Conservation (phyloP, 2,113 vertebrate species). For the Sander vitreus region DNA sequence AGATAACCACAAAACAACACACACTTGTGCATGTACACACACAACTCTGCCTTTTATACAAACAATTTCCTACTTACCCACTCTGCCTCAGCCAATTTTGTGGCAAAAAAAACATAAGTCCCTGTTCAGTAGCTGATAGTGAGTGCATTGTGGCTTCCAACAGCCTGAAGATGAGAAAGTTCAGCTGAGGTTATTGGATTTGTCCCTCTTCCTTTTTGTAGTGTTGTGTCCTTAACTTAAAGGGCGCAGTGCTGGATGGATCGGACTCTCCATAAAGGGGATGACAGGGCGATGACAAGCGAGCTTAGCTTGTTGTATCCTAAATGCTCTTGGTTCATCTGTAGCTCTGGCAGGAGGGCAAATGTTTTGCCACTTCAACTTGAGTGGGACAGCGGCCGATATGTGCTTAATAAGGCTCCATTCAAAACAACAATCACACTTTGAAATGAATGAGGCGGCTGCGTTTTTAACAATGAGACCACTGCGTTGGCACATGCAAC, state of each 20-base stretch:
- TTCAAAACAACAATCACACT: neutral
- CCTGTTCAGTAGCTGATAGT: slow-evolving; percentile 63
- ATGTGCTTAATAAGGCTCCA: too few relatives aligned
- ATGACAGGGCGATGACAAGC: neutral
- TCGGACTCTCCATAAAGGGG: neutral
- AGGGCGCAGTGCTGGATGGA: slow-evolving; percentile 3
- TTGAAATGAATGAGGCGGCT: neutral
- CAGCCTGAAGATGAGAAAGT: slow-evolving; percentile 56
- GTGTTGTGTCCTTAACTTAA: slow-evolving; percentile 36
- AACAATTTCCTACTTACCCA: slow-evolving; percentile 43
- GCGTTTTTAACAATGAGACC: neutral
- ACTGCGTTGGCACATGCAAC: neutral
- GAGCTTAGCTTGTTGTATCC: neutral
- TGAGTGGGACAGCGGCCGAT: neutral
- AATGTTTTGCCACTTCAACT: slow-evolving; percentile 2
- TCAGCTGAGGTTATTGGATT: slow-evolving; percentile 66
- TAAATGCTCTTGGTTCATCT: neutral
- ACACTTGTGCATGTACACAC: neutral
- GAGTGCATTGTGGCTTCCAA: slow-evolving; percentile 41
- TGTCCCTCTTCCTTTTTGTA: slow-evolving; percentile 42
- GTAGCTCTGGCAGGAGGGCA: neutral
- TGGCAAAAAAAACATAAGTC: slow-evolving; percentile 18
- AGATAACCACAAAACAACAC: neutral
- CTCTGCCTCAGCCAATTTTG: slow-evolving; percentile 25
- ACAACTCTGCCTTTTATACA: slow-evolving; percentile 20